Percentiles rank a stretch among this genome's conserved stretches.
Conservation (phyloP, 2,888 invertebrate genomes). For the Apocheima hispidaria region DNA sequence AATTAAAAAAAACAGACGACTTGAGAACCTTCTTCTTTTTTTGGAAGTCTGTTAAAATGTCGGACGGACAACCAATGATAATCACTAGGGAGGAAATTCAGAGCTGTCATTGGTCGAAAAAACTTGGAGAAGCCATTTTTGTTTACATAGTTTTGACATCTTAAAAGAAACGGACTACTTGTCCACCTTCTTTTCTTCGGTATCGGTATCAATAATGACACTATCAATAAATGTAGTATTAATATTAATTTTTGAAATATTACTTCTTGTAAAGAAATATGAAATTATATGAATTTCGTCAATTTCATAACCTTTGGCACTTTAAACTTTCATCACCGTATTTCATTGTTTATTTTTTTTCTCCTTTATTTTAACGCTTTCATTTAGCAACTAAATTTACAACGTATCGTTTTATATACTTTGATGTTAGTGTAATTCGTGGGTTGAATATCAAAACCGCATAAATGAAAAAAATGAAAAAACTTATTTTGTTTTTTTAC, state of each 20-base stretch:
- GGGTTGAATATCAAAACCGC: constrained; percentile 6
- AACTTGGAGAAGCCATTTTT: too few relatives aligned
- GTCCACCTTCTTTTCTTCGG: too few relatives aligned
- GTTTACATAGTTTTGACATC: too few relatives aligned
- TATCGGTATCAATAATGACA: too few relatives aligned
- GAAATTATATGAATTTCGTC: constrained; percentile 7
- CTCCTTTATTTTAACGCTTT: constrained; percentile 23
- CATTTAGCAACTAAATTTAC: constrained; percentile 31
- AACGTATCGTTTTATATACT: constrained; percentile 19
- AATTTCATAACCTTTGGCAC: constrained; percentile 15
- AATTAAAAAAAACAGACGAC: background rate
- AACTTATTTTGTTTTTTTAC: background rate
- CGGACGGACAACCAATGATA: too few relatives aligned
- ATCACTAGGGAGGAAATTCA: too few relatives aligned
- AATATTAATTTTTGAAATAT: too few relatives aligned
- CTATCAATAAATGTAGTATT: too few relatives aligned
- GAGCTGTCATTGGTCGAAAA: too few relatives aligned
- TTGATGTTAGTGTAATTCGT: constrained; percentile 13
- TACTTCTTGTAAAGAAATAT: background rate
- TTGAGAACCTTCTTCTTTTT: too few relatives aligned
- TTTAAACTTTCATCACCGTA: constrained; percentile 18
- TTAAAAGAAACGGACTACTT: too few relatives aligned
- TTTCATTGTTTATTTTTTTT: constrained; percentile 10
- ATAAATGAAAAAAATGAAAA: constrained; percentile 6
- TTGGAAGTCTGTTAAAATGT: too few relatives aligned